Evolutionary conservation across 2,888 invertebrate genomes (phyloP).

Genomic region (Formica aserva): DNA sequence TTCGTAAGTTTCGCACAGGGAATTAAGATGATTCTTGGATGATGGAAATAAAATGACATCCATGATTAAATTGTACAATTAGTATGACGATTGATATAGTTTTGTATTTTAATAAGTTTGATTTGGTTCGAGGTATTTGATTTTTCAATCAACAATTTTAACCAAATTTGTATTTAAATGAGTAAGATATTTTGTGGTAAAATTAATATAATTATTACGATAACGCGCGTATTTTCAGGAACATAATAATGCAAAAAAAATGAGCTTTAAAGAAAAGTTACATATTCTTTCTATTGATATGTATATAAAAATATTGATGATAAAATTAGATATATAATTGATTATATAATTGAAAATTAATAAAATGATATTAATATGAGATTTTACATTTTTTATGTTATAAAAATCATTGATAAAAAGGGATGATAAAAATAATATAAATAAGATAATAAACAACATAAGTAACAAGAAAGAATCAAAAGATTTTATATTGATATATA

Average conservation of each 20-base stretch:
- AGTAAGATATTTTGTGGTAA: neutral
- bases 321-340: neutral
- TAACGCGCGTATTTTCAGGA: neutral
- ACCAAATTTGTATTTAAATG: neutral
- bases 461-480: neutral
- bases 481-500: neutral
- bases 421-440: neutral
- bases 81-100: neutral
- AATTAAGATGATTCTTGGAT: constrained; percentile 21
- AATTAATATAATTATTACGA: neutral
- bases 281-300: neutral
- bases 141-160: neutral
- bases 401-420: neutral
- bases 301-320: neutral
- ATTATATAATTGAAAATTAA: neutral
- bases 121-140: too few relatives aligned
- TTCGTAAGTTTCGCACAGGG: constrained; percentile 33
- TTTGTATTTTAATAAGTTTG: neutral
- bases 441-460: neutral
- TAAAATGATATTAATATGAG: neutral
- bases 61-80: neutral
- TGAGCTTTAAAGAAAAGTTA: neutral
- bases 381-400: neutral
- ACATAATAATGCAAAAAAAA: neutral
- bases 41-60: neutral